Evolutionary conservation across 2,888 invertebrate species (phyloP), one percentile per base, ranked within the genome.

Genomic region (Ecliptopera silaceata): DNA sequence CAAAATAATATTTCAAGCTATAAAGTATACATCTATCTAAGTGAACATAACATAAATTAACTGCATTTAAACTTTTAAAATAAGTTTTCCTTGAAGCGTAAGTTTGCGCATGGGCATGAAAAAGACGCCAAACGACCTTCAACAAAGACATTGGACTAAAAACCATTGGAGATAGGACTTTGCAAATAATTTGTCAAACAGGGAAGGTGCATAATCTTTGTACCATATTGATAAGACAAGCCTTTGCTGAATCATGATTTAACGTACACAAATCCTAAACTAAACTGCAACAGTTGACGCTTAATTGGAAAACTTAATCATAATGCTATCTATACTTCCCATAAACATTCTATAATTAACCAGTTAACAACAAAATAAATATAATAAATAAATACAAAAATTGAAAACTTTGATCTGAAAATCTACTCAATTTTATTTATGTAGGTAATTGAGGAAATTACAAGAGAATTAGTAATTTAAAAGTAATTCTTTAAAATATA

Each of bases 311-410:
- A 54, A 49, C 51, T 54, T 56, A 50, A 52, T 51, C 52, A 54
- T 22, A 26, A 44, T 51, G 17, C 6, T 26, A 26, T n/a, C n/a
- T n/a, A n/a, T n/a, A 6, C 4, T 59, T 65, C 59, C 53, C 59
- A 51, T 41, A 56, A 63, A 61, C 63, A 63, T 65, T 63, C 63
- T 15, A 15, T 8, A 36, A 5, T 8, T 54, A 57, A 57, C 51
- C 50, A 46, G 50, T 41, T 3, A n/a, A 31, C 8, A 29, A 29
- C 3, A 29, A 29, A 10, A 29, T 11, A 29, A 29, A 22, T 31
- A 11, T 31, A 31, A 3, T 31, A 31, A 11, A 11, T 31, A 11
- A 26, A 26, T 8, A 22, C 22, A 4, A 22, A 6, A 26, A 26
- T 8, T 26, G 6, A 8, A 26, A 26, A 2, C 26, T 26, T 26